Percentiles rank a stretch among this genome's conserved stretches.
Conservation (phyloP, 1,140 invertebrate genomes). For the Lucilia sericata region DNA sequence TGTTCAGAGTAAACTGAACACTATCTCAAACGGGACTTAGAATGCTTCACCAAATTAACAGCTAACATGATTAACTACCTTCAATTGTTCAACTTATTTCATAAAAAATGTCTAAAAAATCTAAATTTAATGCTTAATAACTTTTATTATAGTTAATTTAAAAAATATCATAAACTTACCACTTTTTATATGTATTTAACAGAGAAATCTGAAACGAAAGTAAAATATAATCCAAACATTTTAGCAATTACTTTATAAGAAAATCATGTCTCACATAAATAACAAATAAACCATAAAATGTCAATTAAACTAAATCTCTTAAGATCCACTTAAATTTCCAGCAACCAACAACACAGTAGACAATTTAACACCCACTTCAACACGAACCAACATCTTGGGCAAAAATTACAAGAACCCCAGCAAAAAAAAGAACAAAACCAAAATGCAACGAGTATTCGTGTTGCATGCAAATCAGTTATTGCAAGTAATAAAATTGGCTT, state of each 20-base stretch:
- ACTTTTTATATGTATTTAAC: not conserved
- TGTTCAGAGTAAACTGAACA: no score
- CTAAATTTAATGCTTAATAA: no score
- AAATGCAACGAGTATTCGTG: conserved; percentile 38
- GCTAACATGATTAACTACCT: no score
- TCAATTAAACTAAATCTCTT: conserved; percentile 42
- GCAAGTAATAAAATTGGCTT: conserved; percentile 41
- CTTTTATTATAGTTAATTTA: no score
- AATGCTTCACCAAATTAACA: no score
- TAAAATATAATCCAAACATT: not conserved
- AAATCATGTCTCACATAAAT: conserved; percentile 15
- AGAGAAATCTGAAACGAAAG: not conserved
- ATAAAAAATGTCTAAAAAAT: no score
- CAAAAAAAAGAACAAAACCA: conserved; percentile 18
- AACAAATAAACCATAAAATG: conserved; percentile 32
- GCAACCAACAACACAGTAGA: not conserved
- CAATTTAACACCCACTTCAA: not conserved
- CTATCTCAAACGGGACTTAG: no score
- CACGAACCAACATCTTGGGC: no score
- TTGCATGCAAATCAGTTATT: conserved; percentile 41
- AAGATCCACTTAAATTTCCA: conserved; percentile 17
- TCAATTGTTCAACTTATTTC: no score
- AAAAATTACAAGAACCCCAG: no score
- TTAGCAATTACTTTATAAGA: conserved; percentile 4
- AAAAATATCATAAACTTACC: not conserved